phyloP scores from a whole-genome alignment of 1,140 invertebrate genomes.

The Pseudoatta argentina region DNA sequence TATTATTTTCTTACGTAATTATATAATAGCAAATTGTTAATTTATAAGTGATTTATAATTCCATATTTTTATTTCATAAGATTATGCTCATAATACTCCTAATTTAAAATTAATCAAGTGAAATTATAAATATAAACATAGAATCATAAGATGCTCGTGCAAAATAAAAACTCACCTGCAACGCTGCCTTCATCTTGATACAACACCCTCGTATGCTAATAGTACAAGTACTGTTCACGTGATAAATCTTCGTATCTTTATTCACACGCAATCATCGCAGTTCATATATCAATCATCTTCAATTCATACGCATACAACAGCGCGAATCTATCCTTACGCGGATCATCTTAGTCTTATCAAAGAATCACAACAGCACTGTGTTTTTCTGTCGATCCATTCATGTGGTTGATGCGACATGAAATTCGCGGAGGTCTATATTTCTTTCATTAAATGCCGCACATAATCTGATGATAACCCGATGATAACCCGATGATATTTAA shows the following conservation, averaged over 20 bases:
- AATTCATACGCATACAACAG: background rate
- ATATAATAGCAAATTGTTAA: background rate
- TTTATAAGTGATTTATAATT: background rate
- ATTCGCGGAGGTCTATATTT: background rate
- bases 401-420: background rate
- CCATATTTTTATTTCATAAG: background rate
- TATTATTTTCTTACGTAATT: background rate
- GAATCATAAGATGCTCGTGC: background rate
- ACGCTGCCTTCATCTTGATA: slow-evolving; percentile 63
- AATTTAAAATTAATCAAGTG: background rate
- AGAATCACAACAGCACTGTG: slow-evolving; percentile 46
- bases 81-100: background rate
- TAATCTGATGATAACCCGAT: background rate
- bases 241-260: background rate
- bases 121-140: background rate
- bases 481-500: background rate
- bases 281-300: slow-evolving; percentile 58
- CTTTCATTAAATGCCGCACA: slow-evolving; percentile 7
- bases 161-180: slow-evolving; percentile 68
- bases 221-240: background rate
- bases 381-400: slow-evolving; percentile 31
- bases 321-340: slow-evolving; percentile 1
- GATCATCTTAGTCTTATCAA: slow-evolving; percentile 9
- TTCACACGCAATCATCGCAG: slow-evolving; percentile 43
- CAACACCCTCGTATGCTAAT: slow-evolving; percentile 15